Evolutionary conservation across 2,888 invertebrate genomes (phyloP), one percentile per base, ranked within the genome.

Genomic region (Limnephilus rhombicus): DNA sequence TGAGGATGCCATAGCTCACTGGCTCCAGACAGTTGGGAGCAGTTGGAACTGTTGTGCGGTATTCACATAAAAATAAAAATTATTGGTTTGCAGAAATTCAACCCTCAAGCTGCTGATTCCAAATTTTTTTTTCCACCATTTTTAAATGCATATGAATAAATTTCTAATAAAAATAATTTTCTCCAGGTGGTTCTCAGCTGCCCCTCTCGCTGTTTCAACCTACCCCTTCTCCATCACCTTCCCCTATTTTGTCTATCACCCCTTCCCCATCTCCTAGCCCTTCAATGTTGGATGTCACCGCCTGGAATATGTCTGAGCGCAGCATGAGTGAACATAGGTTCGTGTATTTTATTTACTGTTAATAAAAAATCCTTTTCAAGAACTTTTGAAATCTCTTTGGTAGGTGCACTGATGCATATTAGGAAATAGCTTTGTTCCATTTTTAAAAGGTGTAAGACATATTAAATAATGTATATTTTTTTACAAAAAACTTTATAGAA

Each of bases 321-420:
- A 93, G 93, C 90, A 92, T 90, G 89, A 93, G 93, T 53, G 93
- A 93, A 24, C 92, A 92, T 90, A 93, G 93, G 93, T 93, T 89
- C 24, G 37, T 82, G 24, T 82, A 83, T 24, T 68, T 68, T 68
- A 68, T 68, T 68, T 68, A 68, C 68, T 68, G 68, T 68, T 68
- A 68, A 24, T 68, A 68, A 68, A 24, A 24, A 68, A 7, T 68
- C 5, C 24, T 68, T 68, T 68, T 24, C 15, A 15, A 15, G 15
- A 5, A 68, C 7, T 68, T 24, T 24, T 53, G 49, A 49, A 15
- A 53, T 18, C 5, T 53, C 53, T 53, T 53, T 15, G 49, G 49
- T 49, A 49, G 15, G 45, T 45, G 49, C 15, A 49, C 49, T 49
- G 15, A 49, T 49, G 49, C 15, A 49, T 4, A 49, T 68, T 68